Evolutionary conservation across 1,140 invertebrate genomes (phyloP), one percentile per base, ranked within the genome.

Genomic region (Macrostomum lignano): DNA sequence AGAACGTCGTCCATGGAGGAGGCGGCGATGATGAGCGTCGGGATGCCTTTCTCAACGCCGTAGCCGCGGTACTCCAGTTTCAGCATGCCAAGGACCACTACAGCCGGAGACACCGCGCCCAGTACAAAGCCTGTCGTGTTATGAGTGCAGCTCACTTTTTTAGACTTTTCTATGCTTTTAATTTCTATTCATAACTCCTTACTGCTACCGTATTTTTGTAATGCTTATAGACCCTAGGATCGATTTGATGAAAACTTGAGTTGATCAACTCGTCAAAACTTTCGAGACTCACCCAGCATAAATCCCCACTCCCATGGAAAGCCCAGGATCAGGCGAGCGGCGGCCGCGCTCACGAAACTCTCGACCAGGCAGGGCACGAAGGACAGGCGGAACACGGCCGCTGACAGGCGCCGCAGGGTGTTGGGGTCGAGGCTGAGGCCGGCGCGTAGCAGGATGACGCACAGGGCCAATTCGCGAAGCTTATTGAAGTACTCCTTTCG

Each of bases 361-460:
- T 94, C 84, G 14, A 73, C 63, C n/a, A 69, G 44, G 68, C 79
- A 86, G 1, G 81, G 81, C 20, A 72, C 59, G 25, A 86, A 62
- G 13, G 78, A 74, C 9, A 88, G 52, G 46, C 78, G 71, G 7
- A 81, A 2, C 71, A 71, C 53, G 15, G 46, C 48, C 35, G 44
- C 48, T n/a, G 53, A 56, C 36, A 82, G 63, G 44, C 71, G 70
- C 48, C 69, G 70, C 46, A 93, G 62, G 6, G 74, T 76, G 28
- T 61, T 51, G 2, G 77, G 73, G 52, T 93, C 77, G 39, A 93
- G 62, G 46, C 82, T 78, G 42, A 94, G 61, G 4, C 84, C 84
- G 39, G 82, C 84, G 58, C 81, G 63, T 20, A 73, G 73, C 41
- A 94, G 59, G 45, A 94, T 88, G 29, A 91, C 72, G 5, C 75